A percentile compares a stretch with the other conserved stretches of the same genome.
These are phyloP conservation scores for Urechis unicinctus DNA, from an alignment of 2,888 invertebrate genomes.

Conservation along the genomic window DNA sequence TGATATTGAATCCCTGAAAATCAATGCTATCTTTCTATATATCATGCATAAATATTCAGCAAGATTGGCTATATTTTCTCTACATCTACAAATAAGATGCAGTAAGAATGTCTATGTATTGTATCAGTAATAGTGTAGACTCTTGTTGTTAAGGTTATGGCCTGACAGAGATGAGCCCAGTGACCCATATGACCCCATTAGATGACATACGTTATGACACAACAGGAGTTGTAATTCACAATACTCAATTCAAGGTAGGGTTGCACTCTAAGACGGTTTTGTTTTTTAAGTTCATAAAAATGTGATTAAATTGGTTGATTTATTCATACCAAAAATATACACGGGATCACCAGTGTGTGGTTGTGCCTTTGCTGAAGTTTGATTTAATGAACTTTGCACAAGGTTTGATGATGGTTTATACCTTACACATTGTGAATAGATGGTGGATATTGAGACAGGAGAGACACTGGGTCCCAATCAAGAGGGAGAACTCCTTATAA, in stretches of 20 bases:
- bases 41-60: too few species aligned
- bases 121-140: too few species aligned
- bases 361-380: not conserved
- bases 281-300: too few species aligned
- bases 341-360: not conserved
- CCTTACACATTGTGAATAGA: conserved; percentile 1
- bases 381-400: not conserved
- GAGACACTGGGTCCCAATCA: not conserved
- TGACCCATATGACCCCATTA: conserved; percentile 27
- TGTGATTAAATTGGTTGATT: too few species aligned
- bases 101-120: too few species aligned
- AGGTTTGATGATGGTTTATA: not conserved
- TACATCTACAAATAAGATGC: too few species aligned
- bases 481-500: conserved; percentile 52
- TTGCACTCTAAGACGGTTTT: not conserved
- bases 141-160: too few species aligned
- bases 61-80: too few species aligned
- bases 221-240: conserved; percentile 2
- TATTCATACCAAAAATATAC: too few species aligned
- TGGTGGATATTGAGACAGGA: conserved; percentile 7
- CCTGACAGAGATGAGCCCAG: conserved; percentile 45
- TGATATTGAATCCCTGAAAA: too few species aligned
- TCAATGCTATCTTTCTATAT: too few species aligned
- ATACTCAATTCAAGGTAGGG: conserved; percentile 10
- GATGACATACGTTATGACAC: conserved; percentile 8